phyloP scores from a whole-genome alignment of 1,140 invertebrate genomes.

The Drosophila lowei region DNA sequence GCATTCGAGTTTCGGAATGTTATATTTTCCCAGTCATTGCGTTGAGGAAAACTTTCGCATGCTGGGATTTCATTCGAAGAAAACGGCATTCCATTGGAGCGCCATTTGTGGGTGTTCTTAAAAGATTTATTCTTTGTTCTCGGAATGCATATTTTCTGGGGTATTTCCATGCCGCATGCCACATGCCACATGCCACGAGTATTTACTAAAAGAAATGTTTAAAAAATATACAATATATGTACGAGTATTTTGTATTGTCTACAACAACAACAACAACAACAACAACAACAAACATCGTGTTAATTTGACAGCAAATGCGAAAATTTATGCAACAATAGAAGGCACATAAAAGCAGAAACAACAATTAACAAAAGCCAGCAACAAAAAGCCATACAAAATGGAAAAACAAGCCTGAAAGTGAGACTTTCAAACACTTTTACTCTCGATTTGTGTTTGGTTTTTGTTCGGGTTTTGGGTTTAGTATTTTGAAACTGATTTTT shows the following conservation, averaged over 20 bases:
- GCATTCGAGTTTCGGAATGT: too few relatives aligned
- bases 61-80: too few relatives aligned
- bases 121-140: too few relatives aligned
- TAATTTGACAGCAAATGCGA: conserved; percentile 32
- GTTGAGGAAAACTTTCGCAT: too few relatives aligned
- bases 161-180: too few relatives aligned
- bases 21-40: too few relatives aligned
- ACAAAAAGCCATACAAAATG: conserved; percentile 23
- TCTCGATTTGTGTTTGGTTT: conserved; percentile 59
- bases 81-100: too few relatives aligned
- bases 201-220: too few relatives aligned
- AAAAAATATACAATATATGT: too few relatives aligned
- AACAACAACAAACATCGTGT: conserved; percentile 6
- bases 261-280: conserved; percentile 11
- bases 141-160: too few relatives aligned
- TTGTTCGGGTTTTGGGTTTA: conserved; percentile 33
- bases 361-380: conserved; percentile 13
- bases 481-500: conserved; percentile 18
- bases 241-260: neutral
- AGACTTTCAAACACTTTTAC: conserved; percentile 67
- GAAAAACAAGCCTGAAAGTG: conserved; percentile 15
- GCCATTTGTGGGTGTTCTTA: too few relatives aligned
- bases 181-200: too few relatives aligned
- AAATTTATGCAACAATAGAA: conserved; percentile 28
- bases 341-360: conserved; percentile 11